phyloP scores from a whole-genome alignment of 1,140 invertebrate genomes.

The Thrips palmi region DNA sequence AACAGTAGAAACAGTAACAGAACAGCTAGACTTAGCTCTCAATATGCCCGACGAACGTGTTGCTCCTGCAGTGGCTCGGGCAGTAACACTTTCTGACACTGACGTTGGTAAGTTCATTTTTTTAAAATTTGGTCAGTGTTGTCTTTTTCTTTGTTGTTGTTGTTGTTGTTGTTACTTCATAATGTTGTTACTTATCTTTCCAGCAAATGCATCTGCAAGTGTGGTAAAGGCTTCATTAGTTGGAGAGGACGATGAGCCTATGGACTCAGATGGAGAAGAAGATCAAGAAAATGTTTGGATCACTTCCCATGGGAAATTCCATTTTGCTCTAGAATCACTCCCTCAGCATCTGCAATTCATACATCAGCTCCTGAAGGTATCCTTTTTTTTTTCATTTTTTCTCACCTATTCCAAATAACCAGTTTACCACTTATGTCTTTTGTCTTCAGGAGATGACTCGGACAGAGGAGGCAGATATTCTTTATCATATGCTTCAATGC shows the following conservation, averaged over 20 bases:
- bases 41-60: conserved; percentile 67
- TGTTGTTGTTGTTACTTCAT: too few relatives aligned
- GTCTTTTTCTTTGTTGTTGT: conserved; percentile 7
- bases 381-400: conserved; percentile 10
- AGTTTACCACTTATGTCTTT: conserved; percentile 2
- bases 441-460: conserved; percentile 52
- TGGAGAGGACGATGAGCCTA: conserved; percentile 44
- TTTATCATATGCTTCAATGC: conserved; percentile 85
- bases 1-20: conserved; percentile 79
- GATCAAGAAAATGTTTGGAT: conserved; percentile 72
- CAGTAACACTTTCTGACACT: conserved; percentile 71
- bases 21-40: conserved; percentile 65
- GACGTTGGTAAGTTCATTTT: conserved; percentile 48
- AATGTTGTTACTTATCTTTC: conserved; percentile 14
- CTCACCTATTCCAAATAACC: neutral
- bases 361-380: conserved; percentile 71
- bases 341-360: conserved; percentile 86
- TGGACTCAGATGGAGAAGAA: conserved; percentile 43
- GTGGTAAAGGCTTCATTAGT: conserved; percentile 45
- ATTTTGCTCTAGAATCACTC: conserved; percentile 77
- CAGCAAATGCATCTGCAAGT: conserved; percentile 39
- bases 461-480: conserved; percentile 74
- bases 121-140: conserved; percentile 9
- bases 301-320: conserved; percentile 80
- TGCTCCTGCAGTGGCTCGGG: conserved; percentile 59